Evolutionary conservation across 2,113 vertebrate genomes (phyloP), one percentile per base, ranked within the genome.

Genomic region (Cnemophilus loriae): DNA sequence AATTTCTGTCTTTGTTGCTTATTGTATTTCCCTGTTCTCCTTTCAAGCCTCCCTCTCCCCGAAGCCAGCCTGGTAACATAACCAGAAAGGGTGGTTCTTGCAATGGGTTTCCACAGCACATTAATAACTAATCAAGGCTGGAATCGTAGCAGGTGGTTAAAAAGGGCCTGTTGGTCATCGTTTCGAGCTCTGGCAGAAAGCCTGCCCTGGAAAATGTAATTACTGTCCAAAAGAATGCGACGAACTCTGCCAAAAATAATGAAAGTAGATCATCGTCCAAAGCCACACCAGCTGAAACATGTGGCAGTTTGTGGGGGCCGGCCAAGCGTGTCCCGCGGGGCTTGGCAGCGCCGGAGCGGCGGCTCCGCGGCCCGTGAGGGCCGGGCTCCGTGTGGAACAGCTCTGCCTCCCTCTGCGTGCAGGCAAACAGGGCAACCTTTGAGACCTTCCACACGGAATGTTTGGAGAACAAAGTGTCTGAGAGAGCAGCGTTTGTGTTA

Each of bases 151-250:
- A 96, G 95, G 92, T 96, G 94, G 86, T 96, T 89, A 87, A 82
- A 87, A 87, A 78, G 80, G 49, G 83, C 61, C 86, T 90, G 46
- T 94, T 91, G 92, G 94, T 97, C 96, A 69, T 89, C 61, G 0
- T 84, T 92, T 8, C 7, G 32, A 89, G 92, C 83, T 84, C 95
- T 96, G 96, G 95, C 96, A 96, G 92, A 86, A 84, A 96, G 88
- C 96, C 96, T 79, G 83, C 86, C 76, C 73, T 94, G 96, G 95
- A 94, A 96, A 97, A 95, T 94, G 96, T 96, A 94, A 96, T 96
- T 97, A 92, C 95, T 71, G 52, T 90, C 95, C 90, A 89, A 87
- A 96, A 96, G 95, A 95, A 90, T 93, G 91, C 0, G 1, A 79
- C 13, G 19, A n/a, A 82, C 83, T 50, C 65, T 96, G 96, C 96